Conservation (phyloP, 1,140 invertebrate genomes). For the Zaprionus ornatus region DNA sequence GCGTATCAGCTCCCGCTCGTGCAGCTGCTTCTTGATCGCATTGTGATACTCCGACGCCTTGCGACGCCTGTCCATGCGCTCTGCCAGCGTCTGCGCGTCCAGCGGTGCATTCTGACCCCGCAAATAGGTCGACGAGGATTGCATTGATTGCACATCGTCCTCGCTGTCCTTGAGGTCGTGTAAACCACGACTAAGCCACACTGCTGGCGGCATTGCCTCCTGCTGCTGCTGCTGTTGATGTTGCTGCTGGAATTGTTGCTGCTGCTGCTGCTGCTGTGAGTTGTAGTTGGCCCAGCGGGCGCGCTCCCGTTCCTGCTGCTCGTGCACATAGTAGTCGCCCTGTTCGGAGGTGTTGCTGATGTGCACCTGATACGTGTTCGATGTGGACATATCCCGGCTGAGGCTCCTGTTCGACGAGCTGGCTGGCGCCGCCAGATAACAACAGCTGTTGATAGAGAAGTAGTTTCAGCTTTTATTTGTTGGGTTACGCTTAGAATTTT, state of each 20-base stretch:
- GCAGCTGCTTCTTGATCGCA: constrained; percentile 88
- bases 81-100: constrained; percentile 86
- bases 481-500: too few relatives aligned
- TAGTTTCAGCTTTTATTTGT: neutral
- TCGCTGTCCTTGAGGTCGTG: constrained; percentile 81
- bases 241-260: constrained; percentile 20
- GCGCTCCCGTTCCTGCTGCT: constrained; percentile 85
- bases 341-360: constrained; percentile 61
- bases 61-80: constrained; percentile 87
- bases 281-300: constrained; percentile 86
- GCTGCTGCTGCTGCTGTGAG: constrained; percentile 33
- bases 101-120: constrained; percentile 88
- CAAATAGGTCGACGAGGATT: constrained; percentile 85
- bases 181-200: constrained; percentile 73
- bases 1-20: constrained; percentile 86
- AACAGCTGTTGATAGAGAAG: constrained; percentile 37
- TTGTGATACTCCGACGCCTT: constrained; percentile 88
- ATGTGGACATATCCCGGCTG: constrained; percentile 77
- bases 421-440: constrained; percentile 53
- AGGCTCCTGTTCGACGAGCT: constrained; percentile 69
- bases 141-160: constrained; percentile 81
- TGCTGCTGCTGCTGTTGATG: constrained; percentile 36
- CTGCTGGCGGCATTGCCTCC: constrained; percentile 48
- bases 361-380: constrained; percentile 78
- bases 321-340: constrained; percentile 67